phyloP scores from a whole-genome alignment of 2,797 vertebrate species.

The Stomatorhinus walkeri region DNA sequence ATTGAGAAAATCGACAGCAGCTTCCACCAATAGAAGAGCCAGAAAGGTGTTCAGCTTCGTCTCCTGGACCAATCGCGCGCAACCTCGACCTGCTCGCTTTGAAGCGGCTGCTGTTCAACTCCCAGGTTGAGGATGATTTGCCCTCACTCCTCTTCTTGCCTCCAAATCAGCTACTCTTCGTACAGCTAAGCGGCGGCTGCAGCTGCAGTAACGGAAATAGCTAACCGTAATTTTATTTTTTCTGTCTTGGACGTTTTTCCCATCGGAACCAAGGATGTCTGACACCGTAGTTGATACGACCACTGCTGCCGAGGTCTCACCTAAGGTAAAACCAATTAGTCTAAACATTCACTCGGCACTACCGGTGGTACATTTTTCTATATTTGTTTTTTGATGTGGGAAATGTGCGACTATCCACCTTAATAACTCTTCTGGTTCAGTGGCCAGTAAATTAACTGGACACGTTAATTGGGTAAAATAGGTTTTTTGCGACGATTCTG shows the following conservation, averaged over 20 bases:
- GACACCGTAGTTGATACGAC: slow-evolving; percentile 69
- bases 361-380: not conserved
- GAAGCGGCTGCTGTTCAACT: slow-evolving; percentile 49
- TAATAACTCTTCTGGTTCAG: not conserved
- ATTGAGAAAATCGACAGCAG: slow-evolving; percentile 25
- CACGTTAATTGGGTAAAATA: not conserved
- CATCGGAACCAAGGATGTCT: slow-evolving; percentile 55
- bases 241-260: slow-evolving; percentile 22
- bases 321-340: slow-evolving; percentile 1
- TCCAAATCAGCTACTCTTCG: slow-evolving; percentile 14
- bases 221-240: slow-evolving; percentile 9
- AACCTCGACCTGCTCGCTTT: slow-evolving; percentile 36
- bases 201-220: slow-evolving; percentile 35
- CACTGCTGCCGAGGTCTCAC: slow-evolving; percentile 35
- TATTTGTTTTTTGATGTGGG: not conserved
- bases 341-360: not conserved
- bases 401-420: not conserved
- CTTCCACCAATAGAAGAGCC: slow-evolving; percentile 43
- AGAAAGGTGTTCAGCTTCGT: not conserved
- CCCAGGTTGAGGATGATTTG: slow-evolving; percentile 37
- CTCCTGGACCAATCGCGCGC: slow-evolving; percentile 49
- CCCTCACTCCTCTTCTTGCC: slow-evolving; percentile 59
- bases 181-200: slow-evolving; percentile 28
- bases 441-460: not conserved
- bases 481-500: not conserved